phyloP scores from a whole-genome alignment of 2,888 invertebrate genomes.

The Polia nebulosa region DNA sequence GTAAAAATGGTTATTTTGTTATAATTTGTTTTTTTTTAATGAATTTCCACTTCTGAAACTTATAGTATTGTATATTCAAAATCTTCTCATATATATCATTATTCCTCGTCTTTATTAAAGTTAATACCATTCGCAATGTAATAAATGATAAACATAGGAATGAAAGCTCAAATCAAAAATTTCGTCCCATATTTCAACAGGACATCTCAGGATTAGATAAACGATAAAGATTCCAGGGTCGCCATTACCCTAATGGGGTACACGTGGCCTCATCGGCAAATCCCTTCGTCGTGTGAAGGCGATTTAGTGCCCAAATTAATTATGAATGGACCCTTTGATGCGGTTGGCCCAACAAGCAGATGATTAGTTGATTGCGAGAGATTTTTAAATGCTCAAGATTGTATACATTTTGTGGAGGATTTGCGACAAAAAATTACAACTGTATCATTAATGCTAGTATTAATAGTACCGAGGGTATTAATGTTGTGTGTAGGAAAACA shows the following conservation, averaged over 20 bases:
- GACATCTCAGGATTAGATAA: slow-evolving; percentile 65
- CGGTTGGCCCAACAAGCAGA: slow-evolving; percentile 78
- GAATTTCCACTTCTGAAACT: no score
- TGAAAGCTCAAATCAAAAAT: slow-evolving; percentile 1
- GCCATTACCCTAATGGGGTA: slow-evolving; percentile 88
- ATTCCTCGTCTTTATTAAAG: neutral
- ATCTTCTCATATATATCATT: neutral
- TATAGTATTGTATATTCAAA: neutral
- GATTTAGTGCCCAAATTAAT: slow-evolving; percentile 89
- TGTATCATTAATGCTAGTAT: no score
- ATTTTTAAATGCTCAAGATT: slow-evolving; percentile 74
- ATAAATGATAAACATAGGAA: neutral
- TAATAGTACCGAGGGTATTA: no score
- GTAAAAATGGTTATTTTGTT: no score
- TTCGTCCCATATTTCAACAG: slow-evolving; percentile 38
- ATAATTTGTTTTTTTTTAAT: no score
- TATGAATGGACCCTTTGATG: slow-evolving; percentile 87
- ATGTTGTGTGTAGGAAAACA: slow-evolving; percentile 20
- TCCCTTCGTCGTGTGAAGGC: slow-evolving; percentile 88
- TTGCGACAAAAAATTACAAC: neutral
- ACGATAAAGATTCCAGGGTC: slow-evolving; percentile 82
- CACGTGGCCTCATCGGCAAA: slow-evolving; percentile 86
- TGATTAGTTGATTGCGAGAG: slow-evolving; percentile 85
- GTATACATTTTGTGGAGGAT: slow-evolving; percentile 7
- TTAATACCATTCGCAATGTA: neutral